phyloP scores from a whole-genome alignment of 2,113 vertebrate species.

The Cacatua alba region DNA sequence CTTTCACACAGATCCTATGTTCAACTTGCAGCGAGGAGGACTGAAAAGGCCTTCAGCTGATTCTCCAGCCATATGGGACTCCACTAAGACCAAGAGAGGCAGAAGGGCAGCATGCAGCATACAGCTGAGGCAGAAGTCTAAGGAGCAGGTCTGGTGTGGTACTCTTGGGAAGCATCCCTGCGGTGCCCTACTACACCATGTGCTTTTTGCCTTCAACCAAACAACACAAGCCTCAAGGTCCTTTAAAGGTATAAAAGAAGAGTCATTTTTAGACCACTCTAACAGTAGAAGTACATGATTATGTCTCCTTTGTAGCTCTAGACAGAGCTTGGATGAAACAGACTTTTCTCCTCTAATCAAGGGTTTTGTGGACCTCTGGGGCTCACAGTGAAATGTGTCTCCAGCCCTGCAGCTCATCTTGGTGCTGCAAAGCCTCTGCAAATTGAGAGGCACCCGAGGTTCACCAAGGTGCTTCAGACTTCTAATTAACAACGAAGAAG shows the following conservation, averaged over 20 bases:
- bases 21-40: neutral
- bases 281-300: neutral
- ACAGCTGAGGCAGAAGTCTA: neutral
- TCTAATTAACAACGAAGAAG: neutral
- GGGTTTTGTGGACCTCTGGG: neutral
- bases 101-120: neutral
- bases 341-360: neutral
- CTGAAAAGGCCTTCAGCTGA: fast-evolving
- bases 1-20: neutral
- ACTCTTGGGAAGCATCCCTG: neutral
- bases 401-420: neutral
- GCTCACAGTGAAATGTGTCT: neutral
- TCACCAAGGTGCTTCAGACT: conserved; percentile 2
- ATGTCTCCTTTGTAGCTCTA: neutral
- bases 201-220: neutral
- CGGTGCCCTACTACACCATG: neutral
- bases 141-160: neutral
- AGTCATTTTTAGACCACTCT: neutral
- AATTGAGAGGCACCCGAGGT: neutral
- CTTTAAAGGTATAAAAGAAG: neutral
- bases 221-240: neutral
- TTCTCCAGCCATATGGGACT: neutral
- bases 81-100: neutral
- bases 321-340: neutral
- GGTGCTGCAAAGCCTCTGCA: neutral